phyloP scores from a whole-genome alignment of 2,797 vertebrate species.

The Rachycentron canadum region DNA sequence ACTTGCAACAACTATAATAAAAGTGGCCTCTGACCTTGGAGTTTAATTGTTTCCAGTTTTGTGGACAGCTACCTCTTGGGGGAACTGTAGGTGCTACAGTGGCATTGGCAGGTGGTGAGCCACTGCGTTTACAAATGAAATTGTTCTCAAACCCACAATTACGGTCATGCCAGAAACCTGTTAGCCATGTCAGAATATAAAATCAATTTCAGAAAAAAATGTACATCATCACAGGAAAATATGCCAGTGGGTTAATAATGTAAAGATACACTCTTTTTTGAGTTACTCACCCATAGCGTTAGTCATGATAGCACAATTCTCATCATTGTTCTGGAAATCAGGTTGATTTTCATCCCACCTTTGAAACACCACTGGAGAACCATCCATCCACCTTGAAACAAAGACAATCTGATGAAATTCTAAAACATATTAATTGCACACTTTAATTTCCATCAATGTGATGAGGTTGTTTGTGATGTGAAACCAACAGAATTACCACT shows the following conservation, averaged over 20 bases:
- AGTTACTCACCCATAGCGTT: constrained; percentile 12
- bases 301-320: constrained; percentile 67
- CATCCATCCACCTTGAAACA: constrained; percentile 73
- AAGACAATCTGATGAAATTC: neutral
- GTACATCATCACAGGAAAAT: neutral
- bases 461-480: neutral
- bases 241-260: neutral
- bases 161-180: constrained; percentile 65
- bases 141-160: constrained; percentile 36
- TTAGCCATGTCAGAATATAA: neutral
- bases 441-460: neutral
- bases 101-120: constrained; percentile 28
- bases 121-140: constrained; percentile 64
- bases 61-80: constrained; percentile 60
- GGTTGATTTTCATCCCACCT: constrained; percentile 71
- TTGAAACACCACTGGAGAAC: constrained; percentile 59
- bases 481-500: neutral
- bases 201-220: neutral
- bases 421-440: neutral
- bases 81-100: constrained; percentile 44
- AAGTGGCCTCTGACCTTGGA: constrained; percentile 61
- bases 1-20: neutral
- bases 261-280: no score
- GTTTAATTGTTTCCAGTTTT: constrained; percentile 51
- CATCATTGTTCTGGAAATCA: constrained; percentile 51